These are phyloP conservation scores for Taenaris catops DNA, from an alignment of 2,888 invertebrate species.

Conservation along the genomic window DNA sequence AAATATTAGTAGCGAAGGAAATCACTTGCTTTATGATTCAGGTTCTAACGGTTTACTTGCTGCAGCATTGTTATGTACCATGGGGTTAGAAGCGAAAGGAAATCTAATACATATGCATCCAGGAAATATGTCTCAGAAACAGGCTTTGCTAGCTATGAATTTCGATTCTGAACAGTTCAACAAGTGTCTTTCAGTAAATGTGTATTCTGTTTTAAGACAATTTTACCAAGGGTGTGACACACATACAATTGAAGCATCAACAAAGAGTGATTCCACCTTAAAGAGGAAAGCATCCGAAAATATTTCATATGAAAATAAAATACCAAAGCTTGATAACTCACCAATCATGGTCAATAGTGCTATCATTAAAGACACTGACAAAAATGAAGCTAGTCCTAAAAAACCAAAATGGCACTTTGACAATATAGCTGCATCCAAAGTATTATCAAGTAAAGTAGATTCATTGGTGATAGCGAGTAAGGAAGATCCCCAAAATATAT, in stretches of 20 bases:
- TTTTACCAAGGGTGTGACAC: constrained; percentile 81
- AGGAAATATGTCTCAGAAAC: constrained; percentile 89
- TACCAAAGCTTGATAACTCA: constrained; percentile 37
- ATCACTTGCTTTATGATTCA: constrained; percentile 92
- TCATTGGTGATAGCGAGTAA: constrained; percentile 89
- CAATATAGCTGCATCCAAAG: constrained; percentile 82
- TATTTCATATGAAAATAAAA: constrained; percentile 39
- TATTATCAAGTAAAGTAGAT: constrained; percentile 84
- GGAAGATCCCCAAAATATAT: constrained; percentile 91
- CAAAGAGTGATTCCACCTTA: constrained; percentile 35
- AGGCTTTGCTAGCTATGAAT: constrained; percentile 89
- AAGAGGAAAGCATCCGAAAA: constrained; percentile 44
- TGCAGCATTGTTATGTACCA: constrained; percentile 89
- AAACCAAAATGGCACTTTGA: constrained; percentile 85
- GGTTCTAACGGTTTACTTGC: constrained; percentile 92
- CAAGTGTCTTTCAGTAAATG: constrained; percentile 86
- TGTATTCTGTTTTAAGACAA: constrained; percentile 86
- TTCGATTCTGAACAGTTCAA: constrained; percentile 85
- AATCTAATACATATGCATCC: constrained; percentile 88
- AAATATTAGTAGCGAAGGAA: constrained; percentile 89
- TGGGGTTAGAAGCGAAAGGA: constrained; percentile 83
- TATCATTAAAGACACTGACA: constrained; percentile 20
- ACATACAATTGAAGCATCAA: constrained; percentile 36
- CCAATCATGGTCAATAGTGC: constrained; percentile 17
- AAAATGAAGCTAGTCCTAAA: constrained; percentile 40